Base-by-base conservation (phyloP, 2,888 invertebrate genomes). In the Aricia artaxerxes region DNA sequence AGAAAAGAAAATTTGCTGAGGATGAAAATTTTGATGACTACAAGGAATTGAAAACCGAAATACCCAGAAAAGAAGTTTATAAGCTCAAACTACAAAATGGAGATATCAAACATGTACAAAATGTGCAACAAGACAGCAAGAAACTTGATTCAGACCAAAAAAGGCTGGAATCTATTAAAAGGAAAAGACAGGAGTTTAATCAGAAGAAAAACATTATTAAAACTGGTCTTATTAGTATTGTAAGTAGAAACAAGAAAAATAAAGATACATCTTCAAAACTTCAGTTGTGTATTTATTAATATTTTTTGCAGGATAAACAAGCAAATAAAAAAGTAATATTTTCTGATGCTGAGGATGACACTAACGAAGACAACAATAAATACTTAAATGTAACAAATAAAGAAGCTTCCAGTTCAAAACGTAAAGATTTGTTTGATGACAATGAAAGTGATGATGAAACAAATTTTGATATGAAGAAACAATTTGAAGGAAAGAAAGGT, bases 401-500 rank as follows among this genome's bases (percentile, higher is more conserved):
- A 69, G 64, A 4, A 57, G 82, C 72, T 78, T 78, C 78, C 81
- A 81, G 72, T 79, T 75, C 49, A 80, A 81, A 82, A 61, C 84
- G 83, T n/a, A 90, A 88, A 77, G 85, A 85, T 13, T 89, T 95
- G 78, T 93, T 95, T 87, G 93, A 95, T 83, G 93, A 94, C 80
- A 95, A 95, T 64, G 95, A 95, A 53, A 94, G 94, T 84, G 93
- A 93, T 53, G 89, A 94, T 82, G 94, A 95, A 80, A 88, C 94
- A 4, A 95, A 95, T 84, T 96, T 97, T 88, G 89, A 95, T 83
- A 89, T 96, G 35, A 96, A 96, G 87, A 94, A 96, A 79, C 96
- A 97, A 84, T 96, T 96, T 89, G 95, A 96, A 87, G 96, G 96
- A 49, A 93, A 95, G 86, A 95, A 95, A 83, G 96, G 96, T 13